These are phyloP conservation scores for Teinopalpus imperialis DNA, from an alignment of 2,888 invertebrate genomes.

Conservation along the genomic window DNA sequence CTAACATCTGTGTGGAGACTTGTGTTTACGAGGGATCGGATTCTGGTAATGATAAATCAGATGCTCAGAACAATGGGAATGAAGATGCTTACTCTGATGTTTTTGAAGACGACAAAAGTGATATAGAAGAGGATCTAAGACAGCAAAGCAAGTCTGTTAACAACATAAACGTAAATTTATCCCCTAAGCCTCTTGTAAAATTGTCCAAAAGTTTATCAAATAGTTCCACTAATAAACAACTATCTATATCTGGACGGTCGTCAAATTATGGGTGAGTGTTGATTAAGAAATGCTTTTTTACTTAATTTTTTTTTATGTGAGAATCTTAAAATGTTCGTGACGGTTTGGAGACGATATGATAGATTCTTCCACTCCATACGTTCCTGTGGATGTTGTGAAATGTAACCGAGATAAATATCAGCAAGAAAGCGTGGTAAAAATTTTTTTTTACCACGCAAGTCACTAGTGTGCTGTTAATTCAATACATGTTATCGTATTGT, in stretches of 20 bases:
- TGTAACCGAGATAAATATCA: too few relatives aligned
- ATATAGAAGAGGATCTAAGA: constrained; percentile 46
- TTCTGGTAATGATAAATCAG: constrained; percentile 41
- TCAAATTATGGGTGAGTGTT: constrained; percentile 59
- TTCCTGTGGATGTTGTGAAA: too few relatives aligned
- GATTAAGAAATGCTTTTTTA: background rate
- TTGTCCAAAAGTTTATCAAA: constrained; percentile 61
- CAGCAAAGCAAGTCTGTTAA: constrained; percentile 40
- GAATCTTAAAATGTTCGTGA: too few relatives aligned
- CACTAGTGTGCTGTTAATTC: too few relatives aligned
- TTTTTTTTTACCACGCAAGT: too few relatives aligned
- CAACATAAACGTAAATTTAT: constrained; percentile 34
- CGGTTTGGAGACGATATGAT: too few relatives aligned
- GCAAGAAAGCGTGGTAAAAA: too few relatives aligned
- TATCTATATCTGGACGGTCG: constrained; percentile 59
- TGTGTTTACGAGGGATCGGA: constrained; percentile 62
- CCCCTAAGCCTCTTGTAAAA: constrained; percentile 46
- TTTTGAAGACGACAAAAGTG: constrained; percentile 71
- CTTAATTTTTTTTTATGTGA: too few relatives aligned
- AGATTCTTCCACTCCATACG: too few relatives aligned
- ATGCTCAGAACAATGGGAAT: constrained; percentile 34
- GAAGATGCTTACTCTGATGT: constrained; percentile 71
- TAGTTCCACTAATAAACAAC: constrained; percentile 47
- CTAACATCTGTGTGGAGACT: constrained; percentile 68
- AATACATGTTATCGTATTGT: too few relatives aligned